phyloP scores from a whole-genome alignment of 2,113 vertebrate genomes.

The Aptenodytes patagonicus region DNA sequence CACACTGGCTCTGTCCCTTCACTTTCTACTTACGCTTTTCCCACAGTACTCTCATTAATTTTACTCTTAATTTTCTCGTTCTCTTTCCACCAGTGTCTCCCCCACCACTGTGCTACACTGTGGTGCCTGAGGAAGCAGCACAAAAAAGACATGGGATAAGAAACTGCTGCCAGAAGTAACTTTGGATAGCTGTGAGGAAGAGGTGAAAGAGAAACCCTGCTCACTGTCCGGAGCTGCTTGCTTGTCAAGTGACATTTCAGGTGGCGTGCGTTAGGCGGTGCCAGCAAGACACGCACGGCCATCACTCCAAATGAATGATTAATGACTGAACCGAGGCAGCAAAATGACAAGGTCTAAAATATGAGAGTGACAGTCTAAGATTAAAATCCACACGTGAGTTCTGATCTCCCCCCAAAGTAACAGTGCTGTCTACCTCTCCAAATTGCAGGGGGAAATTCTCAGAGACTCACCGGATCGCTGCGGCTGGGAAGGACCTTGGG shows the following conservation, averaged over 20 bases:
- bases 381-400: neutral
- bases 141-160: neutral
- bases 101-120: too few relatives aligned
- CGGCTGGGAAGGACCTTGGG: rapidly evolving
- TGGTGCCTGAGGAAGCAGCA: neutral
- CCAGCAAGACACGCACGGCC: neutral
- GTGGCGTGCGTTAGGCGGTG: rapidly evolving
- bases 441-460: neutral
- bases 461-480: rapidly evolving
- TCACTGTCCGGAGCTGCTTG: rapidly evolving
- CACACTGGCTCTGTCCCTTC: neutral
- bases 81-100: neutral
- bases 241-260: neutral
- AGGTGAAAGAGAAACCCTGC: neutral
- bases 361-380: neutral
- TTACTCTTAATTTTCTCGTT: neutral
- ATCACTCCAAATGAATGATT: neutral
- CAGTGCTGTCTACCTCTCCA: neutral
- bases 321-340: neutral
- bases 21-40: neutral
- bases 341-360: neutral
- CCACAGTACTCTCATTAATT: neutral
- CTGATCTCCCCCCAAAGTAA: neutral
- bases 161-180: neutral
- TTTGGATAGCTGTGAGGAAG: neutral